Base-by-base conservation (phyloP, 2,888 invertebrate species). In the Chouioia cunea region DNA sequence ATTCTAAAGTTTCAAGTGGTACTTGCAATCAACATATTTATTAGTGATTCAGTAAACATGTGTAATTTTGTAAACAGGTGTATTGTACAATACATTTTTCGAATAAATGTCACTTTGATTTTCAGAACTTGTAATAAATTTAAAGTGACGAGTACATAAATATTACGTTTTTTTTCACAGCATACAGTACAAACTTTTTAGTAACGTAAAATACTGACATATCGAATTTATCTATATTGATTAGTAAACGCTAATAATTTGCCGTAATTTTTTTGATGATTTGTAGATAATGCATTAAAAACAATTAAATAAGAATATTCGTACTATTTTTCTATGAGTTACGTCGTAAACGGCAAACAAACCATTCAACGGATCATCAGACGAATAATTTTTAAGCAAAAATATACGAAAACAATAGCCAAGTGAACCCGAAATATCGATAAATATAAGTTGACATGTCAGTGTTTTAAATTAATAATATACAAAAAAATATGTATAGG, bases 391-490 rank as follows among this genome's bases (percentile, higher is more conserved):
- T n/a, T n/a, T n/a, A n/a, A n/a, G 36, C 36, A 36, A 36, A 36
- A 36, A 3, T 36, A 10, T 10, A 36, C 3, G 3, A 27, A 27
- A 27, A 27, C 3, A 3, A 4, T 4, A 27, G 3, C 4, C 27
- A 27, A 6, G 6, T 27, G 6, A 27, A 27, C 27, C 27, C 3
- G 27, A 27, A 27, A 27, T 4, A 27, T 27, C 27, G 27, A 27
- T 27, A 27, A 3, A 27, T 27, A 27, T 27, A 27, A 27, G 27
- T 27, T 27, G 27, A 27, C 27, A 27, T 27, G 27, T 27, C 27
- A 27, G 58, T 65, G 72, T 68, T 64, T 73, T 66, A 70, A 70
- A 58, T 64, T 63, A 70, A 66, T 66, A 73, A 73, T 70, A 73
- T 70, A n/a, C n/a, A 70, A 67, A 73, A 70, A 70, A 73, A 43